Percentiles rank a stretch among this genome's conserved stretches.
These are phyloP conservation scores for Martes flavigula DNA, from an alignment of 2,797 vertebrate genomes.

Conservation along the genomic window DNA sequence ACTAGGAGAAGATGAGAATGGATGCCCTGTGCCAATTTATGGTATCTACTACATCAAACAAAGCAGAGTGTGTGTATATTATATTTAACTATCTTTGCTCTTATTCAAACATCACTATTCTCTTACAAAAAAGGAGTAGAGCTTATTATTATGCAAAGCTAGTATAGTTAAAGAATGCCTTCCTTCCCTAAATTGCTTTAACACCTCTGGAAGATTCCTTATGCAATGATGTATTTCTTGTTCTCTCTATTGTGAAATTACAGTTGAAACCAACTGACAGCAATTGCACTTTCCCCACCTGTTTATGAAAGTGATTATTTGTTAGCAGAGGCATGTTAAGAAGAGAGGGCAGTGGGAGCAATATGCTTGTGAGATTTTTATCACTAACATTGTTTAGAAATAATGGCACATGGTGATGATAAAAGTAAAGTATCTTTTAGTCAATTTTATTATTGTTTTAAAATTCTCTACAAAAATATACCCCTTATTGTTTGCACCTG, in stretches of 20 bases:
- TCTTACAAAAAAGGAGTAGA: neutral
- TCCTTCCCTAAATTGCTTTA: slow-evolving; percentile 56
- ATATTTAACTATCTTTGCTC: neutral
- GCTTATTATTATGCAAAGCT: slow-evolving; percentile 47
- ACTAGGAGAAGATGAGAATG: neutral
- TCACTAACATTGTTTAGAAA: slow-evolving; percentile 23
- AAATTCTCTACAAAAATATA: neutral
- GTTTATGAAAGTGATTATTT: slow-evolving; percentile 39
- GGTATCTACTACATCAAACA: neutral
- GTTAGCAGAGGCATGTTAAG: neutral
- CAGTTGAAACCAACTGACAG: slow-evolving; percentile 5
- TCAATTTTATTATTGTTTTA: slow-evolving; percentile 47
- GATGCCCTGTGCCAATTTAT: neutral
- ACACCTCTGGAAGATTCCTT: slow-evolving; percentile 58
- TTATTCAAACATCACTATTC: slow-evolving; percentile 33
- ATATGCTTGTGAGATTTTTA: slow-evolving; percentile 27
- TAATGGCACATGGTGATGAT: neutral
- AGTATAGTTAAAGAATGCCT: slow-evolving; percentile 25
- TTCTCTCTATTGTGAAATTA: slow-evolving; percentile 37
- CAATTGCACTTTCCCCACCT: neutral
- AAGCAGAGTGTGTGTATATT: neutral
- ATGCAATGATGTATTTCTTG: slow-evolving; percentile 59
- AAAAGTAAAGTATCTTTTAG: slow-evolving; percentile 20
- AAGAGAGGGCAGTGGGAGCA: neutral
- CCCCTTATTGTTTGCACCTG: neutral